Conservation (phyloP, 2,113 vertebrate genomes). For the Tupaia chinensis region DNA sequence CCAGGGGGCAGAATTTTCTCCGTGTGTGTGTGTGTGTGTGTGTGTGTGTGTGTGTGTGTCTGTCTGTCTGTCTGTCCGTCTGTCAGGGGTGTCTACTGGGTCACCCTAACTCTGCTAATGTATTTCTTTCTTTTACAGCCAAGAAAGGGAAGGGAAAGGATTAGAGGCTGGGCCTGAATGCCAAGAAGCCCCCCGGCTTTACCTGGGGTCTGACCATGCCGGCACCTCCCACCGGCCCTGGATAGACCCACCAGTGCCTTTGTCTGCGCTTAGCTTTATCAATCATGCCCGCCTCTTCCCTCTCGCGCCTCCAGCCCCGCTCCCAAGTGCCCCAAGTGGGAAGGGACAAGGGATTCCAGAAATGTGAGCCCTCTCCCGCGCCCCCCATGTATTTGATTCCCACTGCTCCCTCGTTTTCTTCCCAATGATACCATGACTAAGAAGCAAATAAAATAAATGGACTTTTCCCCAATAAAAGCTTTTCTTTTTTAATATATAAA, state of each 20-base stretch:
- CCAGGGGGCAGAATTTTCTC: conserved; percentile 49
- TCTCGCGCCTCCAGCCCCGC: neutral
- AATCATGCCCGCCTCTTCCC: conserved; percentile 47
- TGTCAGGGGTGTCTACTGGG: too few relatives aligned
- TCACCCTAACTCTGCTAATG: conserved; percentile 37
- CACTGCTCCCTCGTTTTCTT: neutral
- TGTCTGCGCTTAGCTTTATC: conserved; percentile 85
- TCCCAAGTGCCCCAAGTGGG: conserved; percentile 40
- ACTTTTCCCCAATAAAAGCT: conserved; percentile 78
- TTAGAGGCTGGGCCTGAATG: conserved; percentile 71
- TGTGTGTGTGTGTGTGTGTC: neutral
- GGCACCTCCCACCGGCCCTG: neutral
- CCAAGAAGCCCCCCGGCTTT: neutral
- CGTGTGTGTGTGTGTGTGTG: accelerated
- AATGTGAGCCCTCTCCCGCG: neutral
- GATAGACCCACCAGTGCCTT: conserved; percentile 79
- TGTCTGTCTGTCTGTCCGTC: too few relatives aligned
- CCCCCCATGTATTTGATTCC: neutral
- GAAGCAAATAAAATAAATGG: conserved; percentile 69
- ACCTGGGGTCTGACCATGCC: neutral
- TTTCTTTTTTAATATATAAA: conserved; percentile 81
- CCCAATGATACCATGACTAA: conserved; percentile 54
- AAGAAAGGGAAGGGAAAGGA: conserved; percentile 93
- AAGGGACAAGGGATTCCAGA: conserved; percentile 36
- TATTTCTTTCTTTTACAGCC: conserved; percentile 85